phyloP scores from a whole-genome alignment of 2,113 vertebrate genomes.

The Paracanthobrama guichenoti region DNA sequence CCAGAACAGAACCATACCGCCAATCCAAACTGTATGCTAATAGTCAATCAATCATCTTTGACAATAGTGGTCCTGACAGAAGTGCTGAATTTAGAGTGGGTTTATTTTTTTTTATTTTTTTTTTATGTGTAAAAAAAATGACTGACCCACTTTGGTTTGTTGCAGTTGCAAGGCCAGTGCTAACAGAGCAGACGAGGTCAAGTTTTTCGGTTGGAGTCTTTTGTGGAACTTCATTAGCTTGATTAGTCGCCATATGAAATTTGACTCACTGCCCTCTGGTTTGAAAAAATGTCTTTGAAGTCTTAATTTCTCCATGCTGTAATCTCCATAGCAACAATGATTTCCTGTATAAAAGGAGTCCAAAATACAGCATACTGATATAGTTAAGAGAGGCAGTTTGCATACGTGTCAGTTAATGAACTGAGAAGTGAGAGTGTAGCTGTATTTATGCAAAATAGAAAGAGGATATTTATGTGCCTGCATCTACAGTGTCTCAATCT shows the following conservation, averaged over 20 bases:
- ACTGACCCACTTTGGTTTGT: not conserved
- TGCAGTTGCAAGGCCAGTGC: not conserved
- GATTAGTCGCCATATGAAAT: not conserved
- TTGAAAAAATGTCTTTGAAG: not conserved
- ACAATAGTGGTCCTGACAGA: no score
- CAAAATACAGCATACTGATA: not conserved
- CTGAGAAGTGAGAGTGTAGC: not conserved
- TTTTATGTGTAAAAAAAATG: not conserved
- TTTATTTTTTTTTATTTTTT: no score
- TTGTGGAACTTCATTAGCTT: not conserved
- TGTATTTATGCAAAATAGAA: not conserved
- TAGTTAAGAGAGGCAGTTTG: not conserved
- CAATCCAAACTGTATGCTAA: no score
- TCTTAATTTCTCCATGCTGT: not conserved
- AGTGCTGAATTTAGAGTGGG: no score
- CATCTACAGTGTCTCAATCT: not conserved
- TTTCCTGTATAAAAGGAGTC: not conserved
- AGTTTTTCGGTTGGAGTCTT: not conserved
- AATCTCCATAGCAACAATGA: constrained; percentile 34
- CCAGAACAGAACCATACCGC: no score
- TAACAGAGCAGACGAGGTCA: not conserved
- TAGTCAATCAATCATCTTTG: no score
- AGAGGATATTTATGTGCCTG: not conserved
- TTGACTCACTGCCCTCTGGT: not conserved
- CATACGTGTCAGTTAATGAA: not conserved